These are phyloP conservation scores for Dendrolimus houi DNA, from an alignment of 2,888 invertebrate genomes.

Conservation along the genomic window DNA sequence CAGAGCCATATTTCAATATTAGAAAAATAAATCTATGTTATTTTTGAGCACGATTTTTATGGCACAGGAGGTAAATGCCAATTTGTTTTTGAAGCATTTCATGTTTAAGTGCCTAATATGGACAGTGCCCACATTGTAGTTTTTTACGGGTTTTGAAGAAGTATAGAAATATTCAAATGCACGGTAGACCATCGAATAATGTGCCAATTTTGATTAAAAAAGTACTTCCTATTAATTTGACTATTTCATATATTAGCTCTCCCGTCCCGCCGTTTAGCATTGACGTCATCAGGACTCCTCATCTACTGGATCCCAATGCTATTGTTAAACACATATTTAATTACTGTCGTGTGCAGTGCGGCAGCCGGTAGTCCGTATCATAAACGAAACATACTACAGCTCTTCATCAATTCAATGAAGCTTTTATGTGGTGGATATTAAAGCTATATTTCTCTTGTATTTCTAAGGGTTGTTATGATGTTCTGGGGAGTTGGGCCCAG, in stretches of 20 bases:
- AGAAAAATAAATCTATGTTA: no score
- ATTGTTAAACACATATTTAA: conserved; percentile 75
- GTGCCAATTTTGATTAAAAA: no score
- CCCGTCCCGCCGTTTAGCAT: conserved; percentile 35
- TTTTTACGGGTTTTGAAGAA: no score
- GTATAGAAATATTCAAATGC: no score
- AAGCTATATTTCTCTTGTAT: conserved; percentile 12
- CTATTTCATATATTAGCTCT: not conserved
- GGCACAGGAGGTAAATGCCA: no score
- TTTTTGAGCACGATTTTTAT: no score
- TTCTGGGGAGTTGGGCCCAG: conserved; percentile 20
- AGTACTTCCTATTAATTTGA: not conserved
- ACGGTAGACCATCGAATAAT: no score
- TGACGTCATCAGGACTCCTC: conserved; percentile 64
- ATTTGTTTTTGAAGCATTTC: no score
- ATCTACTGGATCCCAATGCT: conserved; percentile 54
- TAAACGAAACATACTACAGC: conserved; percentile 5
- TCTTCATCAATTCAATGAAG: conserved; percentile 5
- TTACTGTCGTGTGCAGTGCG: conserved; percentile 75
- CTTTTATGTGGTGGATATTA: conserved; percentile 6
- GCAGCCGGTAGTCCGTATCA: conserved; percentile 56
- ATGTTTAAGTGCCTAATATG: no score
- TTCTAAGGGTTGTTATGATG: conserved; percentile 20
- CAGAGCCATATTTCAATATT: no score
- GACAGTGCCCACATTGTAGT: no score